Percentiles rank a stretch among this genome's conserved stretches.
These are phyloP conservation scores for Pterostichus madidus DNA, from an alignment of 2,888 invertebrate genomes.

Conservation along the genomic window DNA sequence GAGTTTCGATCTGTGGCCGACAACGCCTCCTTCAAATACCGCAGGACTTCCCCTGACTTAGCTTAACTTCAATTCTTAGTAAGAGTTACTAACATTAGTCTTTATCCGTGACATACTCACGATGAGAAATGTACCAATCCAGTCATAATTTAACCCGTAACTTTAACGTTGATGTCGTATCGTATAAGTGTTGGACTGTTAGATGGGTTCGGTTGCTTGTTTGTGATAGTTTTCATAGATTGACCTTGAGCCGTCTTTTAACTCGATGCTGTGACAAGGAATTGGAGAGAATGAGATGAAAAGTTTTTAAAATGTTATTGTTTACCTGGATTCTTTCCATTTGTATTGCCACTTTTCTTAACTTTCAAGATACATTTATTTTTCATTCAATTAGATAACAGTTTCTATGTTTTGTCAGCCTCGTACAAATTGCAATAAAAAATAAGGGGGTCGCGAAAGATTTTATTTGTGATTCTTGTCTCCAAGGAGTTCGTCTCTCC, in stretches of 20 bases:
- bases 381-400: too few species aligned
- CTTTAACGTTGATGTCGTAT: slow-evolving; percentile 34
- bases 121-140: slow-evolving; percentile 18
- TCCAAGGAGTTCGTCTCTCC: too few species aligned
- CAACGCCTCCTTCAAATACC: slow-evolving; percentile 75
- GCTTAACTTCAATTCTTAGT: slow-evolving; percentile 69
- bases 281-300: neutral
- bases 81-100: slow-evolving; percentile 20
- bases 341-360: neutral
- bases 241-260: neutral
- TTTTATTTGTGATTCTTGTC: too few species aligned
- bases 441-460: too few species aligned
- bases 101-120: slow-evolving; percentile 4
- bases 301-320: slow-evolving; percentile 4
- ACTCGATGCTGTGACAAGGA: slow-evolving; percentile 1
- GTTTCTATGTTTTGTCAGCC: too few species aligned
- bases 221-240: slow-evolving; percentile 27
- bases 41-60: slow-evolving; percentile 74
- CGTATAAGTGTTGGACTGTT: slow-evolving; percentile 34
- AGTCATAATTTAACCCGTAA: slow-evolving; percentile 44
- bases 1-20: slow-evolving; percentile 75
- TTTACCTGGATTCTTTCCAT: neutral
- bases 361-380: neutral
- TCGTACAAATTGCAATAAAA: too few species aligned
- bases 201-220: neutral